Evolutionary conservation across 2,888 invertebrate species (phyloP).

Genomic region (Amiota minor): DNA sequence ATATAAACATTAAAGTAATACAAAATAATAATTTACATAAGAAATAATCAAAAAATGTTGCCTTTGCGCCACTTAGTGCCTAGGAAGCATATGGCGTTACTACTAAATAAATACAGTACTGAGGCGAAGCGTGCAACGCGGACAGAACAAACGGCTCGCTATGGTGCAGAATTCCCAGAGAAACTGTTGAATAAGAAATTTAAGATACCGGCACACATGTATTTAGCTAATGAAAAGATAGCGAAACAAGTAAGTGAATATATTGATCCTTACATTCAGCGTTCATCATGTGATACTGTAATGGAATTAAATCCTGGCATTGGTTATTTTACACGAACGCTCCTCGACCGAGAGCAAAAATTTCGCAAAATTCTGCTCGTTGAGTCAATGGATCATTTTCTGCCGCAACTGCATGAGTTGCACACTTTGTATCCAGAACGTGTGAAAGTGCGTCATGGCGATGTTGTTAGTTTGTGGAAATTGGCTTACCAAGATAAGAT

Average conservation of each 20-base stretch:
- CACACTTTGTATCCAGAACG: slow-evolving; percentile 59
- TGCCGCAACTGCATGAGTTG: slow-evolving; percentile 70
- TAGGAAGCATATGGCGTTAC: neutral
- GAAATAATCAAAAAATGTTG: neutral
- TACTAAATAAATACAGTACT: slow-evolving; percentile 33
- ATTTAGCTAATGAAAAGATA: slow-evolving; percentile 59
- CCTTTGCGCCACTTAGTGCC: neutral
- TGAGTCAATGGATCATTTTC: slow-evolving; percentile 76
- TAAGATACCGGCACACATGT: slow-evolving; percentile 61
- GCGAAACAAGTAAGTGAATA: slow-evolving; percentile 60
- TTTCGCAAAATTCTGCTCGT: slow-evolving; percentile 76
- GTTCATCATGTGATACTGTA: slow-evolving; percentile 54
- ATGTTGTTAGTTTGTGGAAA: slow-evolving; percentile 78
- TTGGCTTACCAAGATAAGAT: slow-evolving; percentile 77
- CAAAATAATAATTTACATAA: neutral
- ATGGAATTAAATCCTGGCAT: slow-evolving; percentile 83
- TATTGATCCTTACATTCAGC: slow-evolving; percentile 56
- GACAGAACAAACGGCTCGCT: slow-evolving; percentile 49
- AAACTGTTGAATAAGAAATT: slow-evolving; percentile 65
- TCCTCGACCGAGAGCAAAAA: slow-evolving; percentile 74
- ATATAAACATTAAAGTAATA: neutral
- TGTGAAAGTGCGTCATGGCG: slow-evolving; percentile 71
- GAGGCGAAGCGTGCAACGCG: slow-evolving; percentile 45
- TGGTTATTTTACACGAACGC: slow-evolving; percentile 77
- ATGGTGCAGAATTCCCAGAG: slow-evolving; percentile 61